Evolutionary conservation across 2,113 vertebrate genomes (phyloP), one percentile per base, ranked within the genome.

Genomic region (Embiotoca jacksoni): DNA sequence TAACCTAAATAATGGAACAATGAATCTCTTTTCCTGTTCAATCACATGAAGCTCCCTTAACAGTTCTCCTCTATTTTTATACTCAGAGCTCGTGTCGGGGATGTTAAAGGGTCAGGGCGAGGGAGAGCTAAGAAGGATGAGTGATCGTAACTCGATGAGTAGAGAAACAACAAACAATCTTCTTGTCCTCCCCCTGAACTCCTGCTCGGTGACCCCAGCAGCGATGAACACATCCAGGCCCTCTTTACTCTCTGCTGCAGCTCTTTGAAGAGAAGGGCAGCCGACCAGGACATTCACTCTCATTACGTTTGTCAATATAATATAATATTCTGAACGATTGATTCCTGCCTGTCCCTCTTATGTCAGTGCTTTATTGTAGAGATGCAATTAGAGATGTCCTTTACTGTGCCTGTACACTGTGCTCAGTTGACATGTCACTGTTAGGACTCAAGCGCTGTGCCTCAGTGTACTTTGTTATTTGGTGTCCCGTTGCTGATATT

Each of bases 261-360:
- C 61, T 71, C 80, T 88, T 67, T 85, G 63, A 81, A 71, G 83
- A 14, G 59, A 78, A 86, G 61, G 72, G 53, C 69, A 78, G 50
- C 55, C 39, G 35, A 54, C 37, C 50, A 59, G 57, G 61, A 80
- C 66, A 49, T 36, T 70, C 56, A 30, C 65, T 72, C 64, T 78
- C 70, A 68, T 80, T 84, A 65, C 41, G 31, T 80, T 71, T 68
- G 56, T 74, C 78, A 76, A 65, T 71, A 47, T 53, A 81, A 62
- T 78, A 75, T 54, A 47, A 66, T 41, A 53, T 53, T 72, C 36
- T 77, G 59, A 59, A 80, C 63, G 71, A 60, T 58, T 80, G 37
- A 69, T n/a, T 66, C 4, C 49, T 55, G 37, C n/a, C 6, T 14
- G 35, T 78, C 59, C 61, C 49, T 72, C 47, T 55, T 71, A 53